Conservation (phyloP, 2,888 invertebrate genomes). For the Microctonus hyperodae region DNA sequence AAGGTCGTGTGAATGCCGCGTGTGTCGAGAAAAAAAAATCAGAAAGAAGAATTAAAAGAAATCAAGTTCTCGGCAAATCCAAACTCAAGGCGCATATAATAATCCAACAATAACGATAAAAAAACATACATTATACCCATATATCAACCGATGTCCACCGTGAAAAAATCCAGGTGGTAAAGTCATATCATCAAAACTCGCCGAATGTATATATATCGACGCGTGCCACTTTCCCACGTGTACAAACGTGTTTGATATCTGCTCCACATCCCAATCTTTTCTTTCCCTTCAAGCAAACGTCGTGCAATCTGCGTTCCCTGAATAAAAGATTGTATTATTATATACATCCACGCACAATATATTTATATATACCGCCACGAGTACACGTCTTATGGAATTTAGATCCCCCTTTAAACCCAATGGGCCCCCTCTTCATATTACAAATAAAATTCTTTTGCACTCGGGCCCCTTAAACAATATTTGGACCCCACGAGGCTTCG, state of each 20-base stretch:
- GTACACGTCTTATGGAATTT: conserved; percentile 36
- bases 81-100: too few species aligned
- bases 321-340: conserved; percentile 37
- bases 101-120: too few species aligned
- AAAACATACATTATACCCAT: too few species aligned
- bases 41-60: too few species aligned
- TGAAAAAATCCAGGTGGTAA: conserved; percentile 52
- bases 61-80: too few species aligned
- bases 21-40: too few species aligned
- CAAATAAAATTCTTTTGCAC: background rate
- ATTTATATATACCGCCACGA: conserved; percentile 27
- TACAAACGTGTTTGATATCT: conserved; percentile 36
- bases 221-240: conserved; percentile 61
- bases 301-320: conserved; percentile 46
- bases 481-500: conserved; percentile 40
- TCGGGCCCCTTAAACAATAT: conserved; percentile 25
- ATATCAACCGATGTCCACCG: too few species aligned
- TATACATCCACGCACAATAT: conserved; percentile 25
- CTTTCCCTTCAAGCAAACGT: conserved; percentile 40
- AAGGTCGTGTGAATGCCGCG: too few species aligned
- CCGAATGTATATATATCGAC: conserved; percentile 29
- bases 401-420: conserved; percentile 43
- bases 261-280: background rate
- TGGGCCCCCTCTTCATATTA: conserved; percentile 34
- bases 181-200: conserved; percentile 43